Evolutionary conservation across 1,140 invertebrate genomes (phyloP), one percentile per base, ranked within the genome.

Genomic region (Meloidogyne exigua): DNA sequence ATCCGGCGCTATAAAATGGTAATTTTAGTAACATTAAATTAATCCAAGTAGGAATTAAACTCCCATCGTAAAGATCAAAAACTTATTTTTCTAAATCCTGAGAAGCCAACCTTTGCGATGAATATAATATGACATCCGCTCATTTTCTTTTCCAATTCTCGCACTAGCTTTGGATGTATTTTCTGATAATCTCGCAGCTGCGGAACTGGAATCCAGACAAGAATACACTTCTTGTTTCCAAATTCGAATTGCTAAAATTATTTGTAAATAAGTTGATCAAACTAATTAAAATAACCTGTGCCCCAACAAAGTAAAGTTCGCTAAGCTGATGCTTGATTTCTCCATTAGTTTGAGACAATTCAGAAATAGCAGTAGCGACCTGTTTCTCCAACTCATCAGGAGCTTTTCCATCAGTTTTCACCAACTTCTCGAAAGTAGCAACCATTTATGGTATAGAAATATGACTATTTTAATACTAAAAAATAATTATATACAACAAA

Each of bases 71-170:
- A n/a, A n/a, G n/a, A 32, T 32, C 28, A 32, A 32, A 32, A 32
- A 3, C 2, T 32, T 32, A 2, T 32, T 32, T 32, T 32, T n/a
- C n/a, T 32, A 32, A 32, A 7, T 32, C 2, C 2, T 74, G 1
- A 10, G 4, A 77, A 9, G 15, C 76, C 32, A 79, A 90, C 89
- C 87, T 90, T 89, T 69, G 95, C 96, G 89, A 99, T 92, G 88
- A 99, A 96, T 75, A 99, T 95, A 26, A 99, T 95, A 90, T 98
- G 95, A 88, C 95, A 97, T 44, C 96, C 96, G 87, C 93, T 95
- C 90, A 99, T 98, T 88, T 99, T 99, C 91, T 99, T 99, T 88
- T 99, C 97, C 82, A 99, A 89, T 89, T 99, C 97, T 82, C 96
- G 91, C 26, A 99, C 96, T 78, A 99, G 89, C 77, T 95, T 91